phyloP scores from a whole-genome alignment of 2,888 invertebrate species.

The Arenicola marina region DNA sequence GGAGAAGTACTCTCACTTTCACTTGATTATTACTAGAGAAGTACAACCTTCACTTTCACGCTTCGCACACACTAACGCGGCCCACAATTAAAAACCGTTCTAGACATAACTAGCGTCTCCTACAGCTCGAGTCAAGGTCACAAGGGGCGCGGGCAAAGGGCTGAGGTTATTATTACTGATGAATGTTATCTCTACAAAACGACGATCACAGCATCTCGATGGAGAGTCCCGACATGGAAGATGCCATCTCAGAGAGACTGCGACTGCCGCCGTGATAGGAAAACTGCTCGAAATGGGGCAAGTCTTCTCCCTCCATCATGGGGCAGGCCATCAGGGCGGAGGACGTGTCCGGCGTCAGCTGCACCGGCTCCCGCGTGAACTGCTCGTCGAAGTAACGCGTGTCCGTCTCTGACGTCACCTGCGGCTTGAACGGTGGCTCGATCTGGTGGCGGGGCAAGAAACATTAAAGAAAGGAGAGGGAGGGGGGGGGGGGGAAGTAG shows the following conservation, averaged over 20 bases:
- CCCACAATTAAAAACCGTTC: too few relatives aligned
- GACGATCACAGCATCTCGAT: too few relatives aligned
- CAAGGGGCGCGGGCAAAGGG: too few relatives aligned
- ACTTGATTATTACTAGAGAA: too few relatives aligned
- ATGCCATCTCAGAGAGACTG: background rate
- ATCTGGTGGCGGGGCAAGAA: conserved; percentile 68
- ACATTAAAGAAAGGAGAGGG: background rate
- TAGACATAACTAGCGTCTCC: too few relatives aligned
- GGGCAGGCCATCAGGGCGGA: conserved; percentile 22
- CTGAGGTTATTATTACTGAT: too few relatives aligned
- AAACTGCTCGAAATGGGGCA: conserved; percentile 77
- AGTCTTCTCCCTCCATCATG: conserved; percentile 68
- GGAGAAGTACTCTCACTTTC: too few relatives aligned
- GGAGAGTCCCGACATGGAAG: background rate
- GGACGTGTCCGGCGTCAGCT: conserved; percentile 48
- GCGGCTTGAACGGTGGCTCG: conserved; percentile 71
- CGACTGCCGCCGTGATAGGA: conserved; percentile 65
- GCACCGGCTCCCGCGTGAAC: conserved; percentile 77
- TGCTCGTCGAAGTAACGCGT: conserved; percentile 97
- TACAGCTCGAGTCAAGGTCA: too few relatives aligned
- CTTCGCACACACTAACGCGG: too few relatives aligned
- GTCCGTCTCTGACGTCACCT: conserved; percentile 92
- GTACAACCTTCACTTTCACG: too few relatives aligned
- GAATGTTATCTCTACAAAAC: too few relatives aligned
- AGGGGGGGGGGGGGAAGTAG: background rate